Conservation (phyloP, 2,113 vertebrate genomes). For the Muscicapa adusta region DNA sequence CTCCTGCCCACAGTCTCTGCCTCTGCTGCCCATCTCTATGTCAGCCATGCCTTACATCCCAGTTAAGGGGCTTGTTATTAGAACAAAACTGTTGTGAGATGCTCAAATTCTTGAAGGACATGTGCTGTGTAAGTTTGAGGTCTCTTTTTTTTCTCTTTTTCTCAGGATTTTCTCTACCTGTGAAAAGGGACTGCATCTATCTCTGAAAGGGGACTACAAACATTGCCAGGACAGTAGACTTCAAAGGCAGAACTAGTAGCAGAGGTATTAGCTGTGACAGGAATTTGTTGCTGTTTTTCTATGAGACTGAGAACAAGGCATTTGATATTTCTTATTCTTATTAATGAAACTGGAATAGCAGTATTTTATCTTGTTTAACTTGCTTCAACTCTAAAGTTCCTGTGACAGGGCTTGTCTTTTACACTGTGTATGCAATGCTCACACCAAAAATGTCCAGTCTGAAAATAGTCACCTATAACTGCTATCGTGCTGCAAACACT, state of each 20-base stretch:
- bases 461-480: background rate
- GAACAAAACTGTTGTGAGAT: background rate
- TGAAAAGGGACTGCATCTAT: background rate
- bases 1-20: background rate
- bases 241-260: background rate
- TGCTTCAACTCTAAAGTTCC: background rate
- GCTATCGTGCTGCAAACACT: background rate
- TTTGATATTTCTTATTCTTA: background rate
- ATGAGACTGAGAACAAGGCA: background rate
- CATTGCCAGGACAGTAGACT: background rate
- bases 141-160: background rate
- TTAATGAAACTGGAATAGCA: background rate
- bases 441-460: background rate
- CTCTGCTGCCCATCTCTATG: background rate
- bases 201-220: background rate
- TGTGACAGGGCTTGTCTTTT: background rate
- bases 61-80: background rate
- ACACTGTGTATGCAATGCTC: background rate
- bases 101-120: background rate
- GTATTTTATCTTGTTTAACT: background rate
- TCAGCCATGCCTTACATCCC: background rate
- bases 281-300: background rate
- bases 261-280: background rate
- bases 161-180: background rate
- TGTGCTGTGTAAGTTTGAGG: background rate